Evolutionary conservation across 2,888 invertebrate species (phyloP).

Genomic region (Cantharis flavilabris): DNA sequence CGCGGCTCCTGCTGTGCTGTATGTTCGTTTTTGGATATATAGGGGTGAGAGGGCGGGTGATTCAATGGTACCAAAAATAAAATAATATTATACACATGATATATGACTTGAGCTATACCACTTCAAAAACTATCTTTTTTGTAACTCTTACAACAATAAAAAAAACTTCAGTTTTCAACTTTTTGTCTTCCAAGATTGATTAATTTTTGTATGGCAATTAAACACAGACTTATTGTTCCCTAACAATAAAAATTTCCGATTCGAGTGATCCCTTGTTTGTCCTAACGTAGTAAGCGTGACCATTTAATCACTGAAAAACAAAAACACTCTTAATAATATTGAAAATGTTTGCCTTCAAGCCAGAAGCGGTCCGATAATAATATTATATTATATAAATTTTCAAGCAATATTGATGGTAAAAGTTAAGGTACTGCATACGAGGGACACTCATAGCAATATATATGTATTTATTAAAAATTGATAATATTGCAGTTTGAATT

Average conservation of each 20-base stretch:
- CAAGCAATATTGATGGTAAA: too few relatives aligned
- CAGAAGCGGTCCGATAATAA: too few relatives aligned
- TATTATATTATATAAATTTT: too few relatives aligned
- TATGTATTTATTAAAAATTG: too few relatives aligned
- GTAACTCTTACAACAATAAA: background rate
- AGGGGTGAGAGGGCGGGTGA: conserved; percentile 42
- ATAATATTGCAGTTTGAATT: too few relatives aligned
- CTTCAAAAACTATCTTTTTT: conserved; percentile 22
- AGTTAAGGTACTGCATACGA: too few relatives aligned
- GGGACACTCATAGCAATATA: too few relatives aligned
- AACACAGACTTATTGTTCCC: background rate
- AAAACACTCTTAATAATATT: too few relatives aligned
- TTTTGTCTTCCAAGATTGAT: background rate
- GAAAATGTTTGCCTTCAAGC: too few relatives aligned
- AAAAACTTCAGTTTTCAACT: background rate
- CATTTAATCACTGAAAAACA: background rate
- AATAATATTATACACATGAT: conserved; percentile 47
- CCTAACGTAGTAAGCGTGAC: background rate
- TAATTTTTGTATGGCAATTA: background rate
- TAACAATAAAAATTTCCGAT: background rate
- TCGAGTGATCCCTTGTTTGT: background rate
- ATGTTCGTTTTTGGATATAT: conserved; percentile 43
- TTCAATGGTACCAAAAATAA: conserved; percentile 46
- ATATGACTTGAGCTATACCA: conserved; percentile 34
- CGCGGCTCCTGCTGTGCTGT: conserved; percentile 50